Evolutionary conservation across 2,888 invertebrate species (phyloP).

Genomic region (Leucophenga montana): DNA sequence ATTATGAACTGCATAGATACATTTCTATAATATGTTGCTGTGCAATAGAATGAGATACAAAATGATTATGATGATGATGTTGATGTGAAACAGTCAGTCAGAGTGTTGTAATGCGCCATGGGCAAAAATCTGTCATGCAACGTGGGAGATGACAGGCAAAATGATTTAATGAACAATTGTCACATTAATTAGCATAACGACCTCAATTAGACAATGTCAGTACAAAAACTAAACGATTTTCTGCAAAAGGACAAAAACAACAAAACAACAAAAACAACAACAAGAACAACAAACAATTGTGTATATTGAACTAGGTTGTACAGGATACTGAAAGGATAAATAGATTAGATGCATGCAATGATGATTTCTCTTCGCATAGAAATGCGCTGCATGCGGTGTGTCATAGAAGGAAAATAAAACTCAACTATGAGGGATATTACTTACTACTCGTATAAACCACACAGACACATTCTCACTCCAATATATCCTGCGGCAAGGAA

Average conservation of each 20-base stretch:
- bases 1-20: slow-evolving; percentile 44
- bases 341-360: too few relatives aligned
- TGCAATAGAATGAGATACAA: background rate
- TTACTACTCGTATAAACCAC: too few relatives aligned
- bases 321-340: background rate
- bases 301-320: background rate
- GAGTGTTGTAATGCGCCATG: background rate
- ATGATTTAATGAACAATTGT: slow-evolving; percentile 47
- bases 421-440: background rate
- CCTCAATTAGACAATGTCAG: slow-evolving; percentile 53
- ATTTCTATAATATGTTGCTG: background rate
- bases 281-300: background rate
- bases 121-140: slow-evolving; percentile 21
- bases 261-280: too few relatives aligned
- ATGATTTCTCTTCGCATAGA: background rate
- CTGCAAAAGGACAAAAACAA: background rate
- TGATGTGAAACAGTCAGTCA: background rate
- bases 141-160: slow-evolving; percentile 22
- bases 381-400: background rate
- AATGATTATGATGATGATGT: too few relatives aligned
- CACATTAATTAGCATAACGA: slow-evolving; percentile 65
- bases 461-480: too few relatives aligned
- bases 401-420: background rate
- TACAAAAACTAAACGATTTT: background rate
- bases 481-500: too few relatives aligned